Evolutionary conservation across 2,888 invertebrate genomes (phyloP), one percentile per base, ranked within the genome.

Genomic region (Scotopteryx bipunctaria): DNA sequence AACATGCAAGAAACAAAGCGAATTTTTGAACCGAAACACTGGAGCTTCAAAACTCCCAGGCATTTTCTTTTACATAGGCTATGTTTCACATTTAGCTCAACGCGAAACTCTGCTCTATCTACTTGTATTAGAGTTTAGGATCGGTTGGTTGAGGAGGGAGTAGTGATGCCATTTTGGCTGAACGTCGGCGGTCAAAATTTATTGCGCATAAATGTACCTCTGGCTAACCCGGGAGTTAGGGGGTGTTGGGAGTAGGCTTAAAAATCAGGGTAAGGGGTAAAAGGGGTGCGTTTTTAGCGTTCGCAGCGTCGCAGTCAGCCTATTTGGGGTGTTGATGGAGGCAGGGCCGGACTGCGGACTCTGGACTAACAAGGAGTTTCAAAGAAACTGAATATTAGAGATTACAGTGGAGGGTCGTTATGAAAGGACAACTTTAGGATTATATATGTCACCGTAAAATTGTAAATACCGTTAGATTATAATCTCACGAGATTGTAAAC

Each of bases 121-220:
- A 0, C 0, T 1, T 11, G 0, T 0, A 0, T 51, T 69, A 81
- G 57, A 63, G 78, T 69, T 43, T 42, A 50, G 56, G 73, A 80
- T 86, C 51, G 55, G n/a, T 35, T 61, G 57, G 31, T 46, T 23
- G 45, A 13, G 37, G 48, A 35, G 27, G 42, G 36, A 50, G 82
- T 62, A 75, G 70, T 83, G 73, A 75, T 66, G 82, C 72, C 83
- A 78, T 87, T 88, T 83, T 76, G 78, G 64, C 70, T 71, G 74
- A 76, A 73, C 69, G 75, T 69, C 64, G 78, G 81, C 81, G 86
- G 87, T 87, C 86, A 87, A 89, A 90, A 90, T 90, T 90, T 90
- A 90, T 90, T 88, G 89, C 85, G 88, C 89, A 89, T 90, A 90
- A 90, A 89, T 88, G 90, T 88, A 89, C 83, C 88, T 86, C 86